These are phyloP conservation scores for Trididemnum clinides DNA, from an alignment of 23 tunicate species.

Conservation along the genomic window DNA sequence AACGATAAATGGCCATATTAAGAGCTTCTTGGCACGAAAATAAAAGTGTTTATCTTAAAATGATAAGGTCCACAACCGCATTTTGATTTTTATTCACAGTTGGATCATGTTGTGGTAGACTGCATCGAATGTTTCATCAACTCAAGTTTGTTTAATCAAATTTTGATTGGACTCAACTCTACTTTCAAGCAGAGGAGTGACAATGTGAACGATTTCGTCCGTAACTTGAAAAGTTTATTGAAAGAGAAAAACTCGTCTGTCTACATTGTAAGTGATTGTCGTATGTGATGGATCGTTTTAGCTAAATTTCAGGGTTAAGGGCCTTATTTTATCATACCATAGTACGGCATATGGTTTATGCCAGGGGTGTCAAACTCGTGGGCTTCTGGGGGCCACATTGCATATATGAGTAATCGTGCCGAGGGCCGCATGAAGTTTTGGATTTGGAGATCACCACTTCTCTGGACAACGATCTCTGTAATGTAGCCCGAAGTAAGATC, in stretches of 20 bases:
- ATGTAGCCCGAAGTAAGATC: too few relatives aligned
- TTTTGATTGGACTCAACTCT: slow-evolving; percentile 23
- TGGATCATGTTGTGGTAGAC: slow-evolving; percentile 72
- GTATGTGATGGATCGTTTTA: neutral
- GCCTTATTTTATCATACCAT: too few relatives aligned
- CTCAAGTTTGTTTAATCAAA: slow-evolving; percentile 15
- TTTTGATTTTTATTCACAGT: slow-evolving; percentile 14
- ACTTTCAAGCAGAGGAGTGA: slow-evolving; percentile 50
- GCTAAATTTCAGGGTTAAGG: neutral
- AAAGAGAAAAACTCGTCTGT: slow-evolving; percentile 15
- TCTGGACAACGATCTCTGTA: too few relatives aligned
- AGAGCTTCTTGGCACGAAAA: neutral
- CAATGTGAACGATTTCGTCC: slow-evolving; percentile 74
- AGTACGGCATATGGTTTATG: too few relatives aligned
- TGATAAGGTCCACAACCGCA: too few relatives aligned
- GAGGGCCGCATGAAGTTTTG: too few relatives aligned
- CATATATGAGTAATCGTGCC: too few relatives aligned
- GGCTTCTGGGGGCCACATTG: too few relatives aligned
- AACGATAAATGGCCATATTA: too few relatives aligned
- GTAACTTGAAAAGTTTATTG: slow-evolving; percentile 30
- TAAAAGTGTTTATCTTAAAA: too few relatives aligned
- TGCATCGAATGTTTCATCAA: slow-evolving; percentile 81
- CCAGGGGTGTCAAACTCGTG: too few relatives aligned
- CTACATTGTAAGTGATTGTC: slow-evolving; percentile 61
- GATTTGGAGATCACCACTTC: too few relatives aligned